phyloP scores from a whole-genome alignment of 2,888 invertebrate species.

The Platycheirus rosarum region DNA sequence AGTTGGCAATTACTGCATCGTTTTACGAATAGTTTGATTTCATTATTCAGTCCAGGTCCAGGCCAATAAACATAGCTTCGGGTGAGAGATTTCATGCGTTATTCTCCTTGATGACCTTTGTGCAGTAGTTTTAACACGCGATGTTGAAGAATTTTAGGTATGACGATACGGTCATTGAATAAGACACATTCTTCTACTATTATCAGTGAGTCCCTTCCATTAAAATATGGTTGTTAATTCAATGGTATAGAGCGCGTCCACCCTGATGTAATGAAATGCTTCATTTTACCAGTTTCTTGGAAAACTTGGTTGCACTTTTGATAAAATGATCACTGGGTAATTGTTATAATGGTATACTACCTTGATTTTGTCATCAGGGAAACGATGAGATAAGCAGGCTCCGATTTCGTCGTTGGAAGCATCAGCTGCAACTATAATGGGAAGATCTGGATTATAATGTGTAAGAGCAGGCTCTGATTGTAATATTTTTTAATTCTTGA shows the following conservation, averaged over 20 bases:
- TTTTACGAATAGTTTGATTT: conserved; percentile 74
- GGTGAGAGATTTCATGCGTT: conserved; percentile 68
- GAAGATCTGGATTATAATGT: not conserved
- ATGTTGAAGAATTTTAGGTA: conserved; percentile 26
- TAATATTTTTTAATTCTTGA: conserved; percentile 19
- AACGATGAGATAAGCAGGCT: conserved; percentile 4
- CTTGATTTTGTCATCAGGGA: conserved; percentile 24
- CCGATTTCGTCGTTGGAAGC: conserved; percentile 36
- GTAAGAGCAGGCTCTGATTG: conserved; percentile 26
- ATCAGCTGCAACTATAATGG: conserved; percentile 28
- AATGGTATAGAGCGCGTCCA: not conserved
- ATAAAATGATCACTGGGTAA: conserved; percentile 12
- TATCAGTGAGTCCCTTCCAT: conserved; percentile 27
- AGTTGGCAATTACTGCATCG: conserved; percentile 24
- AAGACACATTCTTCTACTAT: conserved; percentile 38
- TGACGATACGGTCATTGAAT: conserved; percentile 36
- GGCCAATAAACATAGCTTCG: conserved; percentile 75
- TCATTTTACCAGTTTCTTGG: not conserved
- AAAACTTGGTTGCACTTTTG: conserved; percentile 1
- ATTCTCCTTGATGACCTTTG: conserved; percentile 41
- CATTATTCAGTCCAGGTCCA: conserved; percentile 72
- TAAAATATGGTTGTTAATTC: conserved; percentile 14
- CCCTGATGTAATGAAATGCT: not conserved
- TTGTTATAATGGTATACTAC: not conserved
- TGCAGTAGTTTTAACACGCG: conserved; percentile 45